phyloP scores from a whole-genome alignment of 2,797 vertebrate species.

The Tauraco hartlaubi region DNA sequence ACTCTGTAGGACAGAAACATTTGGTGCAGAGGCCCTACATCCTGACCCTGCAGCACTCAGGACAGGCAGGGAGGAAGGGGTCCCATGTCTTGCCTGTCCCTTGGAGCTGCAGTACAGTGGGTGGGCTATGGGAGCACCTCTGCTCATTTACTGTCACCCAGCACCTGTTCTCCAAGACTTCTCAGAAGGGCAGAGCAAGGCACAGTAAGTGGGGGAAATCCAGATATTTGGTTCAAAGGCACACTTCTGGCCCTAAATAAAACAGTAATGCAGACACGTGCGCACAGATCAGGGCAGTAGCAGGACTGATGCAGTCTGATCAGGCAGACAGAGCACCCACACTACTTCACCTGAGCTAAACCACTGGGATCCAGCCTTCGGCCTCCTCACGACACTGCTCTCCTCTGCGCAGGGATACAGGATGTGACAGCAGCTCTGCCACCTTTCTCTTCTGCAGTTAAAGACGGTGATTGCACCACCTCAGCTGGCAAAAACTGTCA shows the following conservation, averaged over 20 bases:
- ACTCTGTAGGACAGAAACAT: not conserved
- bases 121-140: not conserved
- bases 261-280: not conserved
- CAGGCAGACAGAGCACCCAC: not conserved
- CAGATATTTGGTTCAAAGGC: not conserved
- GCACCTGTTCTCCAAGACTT: not conserved
- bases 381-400: accelerated
- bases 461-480: not conserved
- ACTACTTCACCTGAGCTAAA: not conserved
- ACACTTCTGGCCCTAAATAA: not conserved
- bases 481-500: not conserved
- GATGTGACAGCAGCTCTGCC: not conserved
- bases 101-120: not conserved
- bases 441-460: not conserved
- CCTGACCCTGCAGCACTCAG: accelerated
- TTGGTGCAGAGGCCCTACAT: not conserved
- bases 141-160: not conserved
- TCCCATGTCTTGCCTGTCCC: not conserved
- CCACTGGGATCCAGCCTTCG: not conserved
- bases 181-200: not conserved
- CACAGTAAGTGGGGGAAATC: not conserved
- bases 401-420: accelerated
- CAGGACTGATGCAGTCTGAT: not conserved
- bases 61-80: not conserved
- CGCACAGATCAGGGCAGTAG: not conserved